Evolutionary conservation across 2,888 invertebrate genomes (phyloP).

Genomic region (Dorcus hopei): DNA sequence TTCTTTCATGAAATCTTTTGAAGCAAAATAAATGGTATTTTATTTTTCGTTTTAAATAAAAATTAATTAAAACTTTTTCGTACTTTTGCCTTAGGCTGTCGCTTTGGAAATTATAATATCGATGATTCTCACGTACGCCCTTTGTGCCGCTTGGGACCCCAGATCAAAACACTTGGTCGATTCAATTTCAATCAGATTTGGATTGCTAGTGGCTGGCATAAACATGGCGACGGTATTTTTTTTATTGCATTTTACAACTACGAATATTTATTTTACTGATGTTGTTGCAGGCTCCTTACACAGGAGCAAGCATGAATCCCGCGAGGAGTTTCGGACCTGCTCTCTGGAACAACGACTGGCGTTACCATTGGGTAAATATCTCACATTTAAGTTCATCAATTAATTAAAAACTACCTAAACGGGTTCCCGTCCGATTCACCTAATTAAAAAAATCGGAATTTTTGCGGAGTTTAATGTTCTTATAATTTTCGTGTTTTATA

Average conservation of each 20-base stretch:
- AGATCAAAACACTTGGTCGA: conserved; percentile 61
- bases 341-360: conserved; percentile 63
- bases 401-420: not conserved
- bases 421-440: too few relatives aligned
- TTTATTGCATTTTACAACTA: too few relatives aligned
- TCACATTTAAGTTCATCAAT: not conserved
- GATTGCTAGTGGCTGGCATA: conserved; percentile 61
- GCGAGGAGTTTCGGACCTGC: conserved; percentile 69
- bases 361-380: conserved; percentile 61
- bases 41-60: too few relatives aligned
- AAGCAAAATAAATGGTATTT: too few relatives aligned
- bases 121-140: conserved; percentile 60
- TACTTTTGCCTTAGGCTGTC: conserved; percentile 51
- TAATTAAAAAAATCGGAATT: too few relatives aligned
- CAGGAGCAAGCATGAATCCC: conserved; percentile 69
- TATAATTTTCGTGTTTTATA: conserved; percentile 26
- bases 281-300: conserved; percentile 51
- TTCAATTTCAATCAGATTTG: conserved; percentile 64
- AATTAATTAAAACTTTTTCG: too few relatives aligned
- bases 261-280: too few relatives aligned
- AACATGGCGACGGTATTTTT: conserved; percentile 61
- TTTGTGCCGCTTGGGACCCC: conserved; percentile 70
- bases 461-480: not conserved
- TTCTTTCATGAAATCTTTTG: too few relatives aligned
- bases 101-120: conserved; percentile 64